phyloP scores from a whole-genome alignment of 2,113 vertebrate genomes.

The Nerophis lumbriciformis region DNA sequence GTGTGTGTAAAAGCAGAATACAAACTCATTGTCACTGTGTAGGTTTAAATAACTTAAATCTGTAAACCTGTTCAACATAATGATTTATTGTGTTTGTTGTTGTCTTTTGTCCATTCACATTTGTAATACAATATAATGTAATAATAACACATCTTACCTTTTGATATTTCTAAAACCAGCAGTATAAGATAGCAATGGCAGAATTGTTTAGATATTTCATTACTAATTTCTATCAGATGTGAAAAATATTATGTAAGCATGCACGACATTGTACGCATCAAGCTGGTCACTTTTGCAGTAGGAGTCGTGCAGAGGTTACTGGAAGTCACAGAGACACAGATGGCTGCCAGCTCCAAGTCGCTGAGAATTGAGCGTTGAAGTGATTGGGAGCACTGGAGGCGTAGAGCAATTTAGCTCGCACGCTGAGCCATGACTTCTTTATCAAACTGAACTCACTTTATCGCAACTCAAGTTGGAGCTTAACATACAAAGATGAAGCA shows the following conservation, averaged over 20 bases:
- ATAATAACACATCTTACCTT: not conserved
- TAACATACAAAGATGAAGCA: constrained; percentile 18
- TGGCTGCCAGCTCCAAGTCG: constrained; percentile 24
- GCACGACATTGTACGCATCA: not conserved
- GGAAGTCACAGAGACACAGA: constrained; percentile 34
- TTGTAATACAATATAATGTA: no score
- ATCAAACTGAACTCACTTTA: constrained; percentile 16
- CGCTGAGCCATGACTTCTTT: constrained; percentile 28
- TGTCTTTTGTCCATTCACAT: no score
- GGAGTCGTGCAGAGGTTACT: constrained; percentile 24
- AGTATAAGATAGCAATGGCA: not conserved
- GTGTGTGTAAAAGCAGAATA: no score
- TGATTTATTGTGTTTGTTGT: no score
- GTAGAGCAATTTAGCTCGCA: constrained; percentile 26
- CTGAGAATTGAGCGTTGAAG: constrained; percentile 8
- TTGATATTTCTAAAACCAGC: not conserved
- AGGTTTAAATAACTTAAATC: no score
- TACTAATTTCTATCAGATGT: not conserved
- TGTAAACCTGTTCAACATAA: no score
- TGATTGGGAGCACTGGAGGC: constrained; percentile 16
- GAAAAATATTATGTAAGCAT: not conserved
- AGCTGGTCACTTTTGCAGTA: not conserved
- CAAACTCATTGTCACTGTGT: no score
- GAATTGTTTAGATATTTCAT: not conserved
- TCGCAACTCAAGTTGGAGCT: constrained; percentile 13